Conservation (phyloP, 2,888 invertebrate species). For the Eulithis testata region DNA sequence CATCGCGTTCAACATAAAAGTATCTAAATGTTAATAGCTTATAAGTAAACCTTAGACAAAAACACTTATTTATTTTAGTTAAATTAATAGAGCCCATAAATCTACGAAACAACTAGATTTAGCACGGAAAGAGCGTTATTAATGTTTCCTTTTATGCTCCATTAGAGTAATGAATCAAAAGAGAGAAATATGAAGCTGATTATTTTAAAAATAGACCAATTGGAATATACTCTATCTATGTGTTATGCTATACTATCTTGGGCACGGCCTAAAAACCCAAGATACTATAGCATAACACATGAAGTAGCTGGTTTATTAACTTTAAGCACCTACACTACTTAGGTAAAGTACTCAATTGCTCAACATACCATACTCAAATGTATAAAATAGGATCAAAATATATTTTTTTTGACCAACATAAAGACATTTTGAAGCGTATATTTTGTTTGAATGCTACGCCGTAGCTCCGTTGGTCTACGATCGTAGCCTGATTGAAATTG, state of each 20-base stretch:
- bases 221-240: conserved; percentile 49
- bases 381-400: too few species aligned
- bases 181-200: conserved; percentile 35
- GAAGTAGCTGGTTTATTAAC: not conserved
- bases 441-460: conserved; percentile 12
- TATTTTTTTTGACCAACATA: too few species aligned
- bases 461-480: conserved; percentile 7
- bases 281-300: conserved; percentile 2
- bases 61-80: conserved; percentile 15
- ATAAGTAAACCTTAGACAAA: not conserved
- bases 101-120: conserved; percentile 30
- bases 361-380: too few species aligned
- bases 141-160: conserved; percentile 39
- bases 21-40: not conserved
- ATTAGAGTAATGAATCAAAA: conserved; percentile 39
- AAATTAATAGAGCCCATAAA: conserved; percentile 23
- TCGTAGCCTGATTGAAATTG: not conserved
- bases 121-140: conserved; percentile 35
- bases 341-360: too few species aligned
- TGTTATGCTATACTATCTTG: too few species aligned
- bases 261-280: conserved; percentile 14
- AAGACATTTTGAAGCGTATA: too few species aligned
- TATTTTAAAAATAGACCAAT: conserved; percentile 47
- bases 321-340: too few species aligned
- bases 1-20: too few species aligned